phyloP scores from a whole-genome alignment of 2,113 vertebrate genomes.

The Mesembrinibis cayennensis region DNA sequence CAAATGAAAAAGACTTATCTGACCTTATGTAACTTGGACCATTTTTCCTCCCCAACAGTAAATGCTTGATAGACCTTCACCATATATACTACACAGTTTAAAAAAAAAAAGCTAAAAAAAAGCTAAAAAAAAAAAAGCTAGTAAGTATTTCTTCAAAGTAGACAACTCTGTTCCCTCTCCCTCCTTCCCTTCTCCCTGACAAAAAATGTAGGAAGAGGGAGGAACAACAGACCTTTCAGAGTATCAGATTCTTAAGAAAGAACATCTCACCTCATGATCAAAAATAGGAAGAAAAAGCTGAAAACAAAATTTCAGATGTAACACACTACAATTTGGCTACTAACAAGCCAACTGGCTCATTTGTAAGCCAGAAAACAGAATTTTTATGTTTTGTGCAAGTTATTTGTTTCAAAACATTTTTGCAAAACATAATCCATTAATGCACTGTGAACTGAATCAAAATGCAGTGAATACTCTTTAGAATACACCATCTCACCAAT shows the following conservation, averaged over 20 bases:
- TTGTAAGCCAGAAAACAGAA: background rate
- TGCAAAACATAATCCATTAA: background rate
- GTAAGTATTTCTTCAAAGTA: background rate
- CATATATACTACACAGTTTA: fast-evolving
- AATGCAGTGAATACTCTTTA: background rate
- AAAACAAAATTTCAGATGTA: background rate
- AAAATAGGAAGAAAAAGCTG: background rate
- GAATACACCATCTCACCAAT: background rate
- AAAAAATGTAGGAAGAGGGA: background rate
- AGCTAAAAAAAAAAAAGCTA: background rate
- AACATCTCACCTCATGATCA: background rate
- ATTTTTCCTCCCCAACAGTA: background rate
- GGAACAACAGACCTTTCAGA: background rate
- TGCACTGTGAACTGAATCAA: background rate
- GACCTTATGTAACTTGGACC: background rate
- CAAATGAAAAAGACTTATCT: background rate
- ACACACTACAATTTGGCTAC: background rate
- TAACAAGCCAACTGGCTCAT: background rate
- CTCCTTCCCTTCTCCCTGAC: background rate
- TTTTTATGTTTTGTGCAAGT: background rate
- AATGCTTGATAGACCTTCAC: background rate
- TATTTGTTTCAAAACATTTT: background rate
- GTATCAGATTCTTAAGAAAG: background rate
- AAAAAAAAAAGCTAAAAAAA: background rate
- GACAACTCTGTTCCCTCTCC: background rate